Evolutionary conservation across 1,140 invertebrate species (phyloP).

Genomic region (Stegodyphus mimosarum): DNA sequence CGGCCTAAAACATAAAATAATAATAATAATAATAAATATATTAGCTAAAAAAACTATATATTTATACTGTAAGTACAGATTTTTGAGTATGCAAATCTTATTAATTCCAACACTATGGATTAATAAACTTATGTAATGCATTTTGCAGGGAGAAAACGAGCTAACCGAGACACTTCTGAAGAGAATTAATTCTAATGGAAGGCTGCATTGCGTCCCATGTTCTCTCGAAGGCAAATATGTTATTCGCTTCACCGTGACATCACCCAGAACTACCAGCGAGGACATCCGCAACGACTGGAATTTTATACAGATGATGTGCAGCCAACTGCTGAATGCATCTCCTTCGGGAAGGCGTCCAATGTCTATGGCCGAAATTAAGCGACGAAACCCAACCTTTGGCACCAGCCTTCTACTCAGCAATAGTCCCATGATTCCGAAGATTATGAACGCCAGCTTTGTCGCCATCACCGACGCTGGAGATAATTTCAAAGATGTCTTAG

Average conservation of each 20-base stretch:
- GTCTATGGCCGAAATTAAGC: conserved; percentile 77
- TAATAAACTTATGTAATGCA: too few species aligned
- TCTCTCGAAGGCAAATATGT: conserved; percentile 81
- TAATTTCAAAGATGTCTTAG: conserved; percentile 66
- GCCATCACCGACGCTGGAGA: conserved; percentile 91
- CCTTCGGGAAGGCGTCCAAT: conserved; percentile 47
- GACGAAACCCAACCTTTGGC: conserved; percentile 82
- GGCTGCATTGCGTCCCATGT: conserved; percentile 72
- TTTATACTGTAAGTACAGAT: too few species aligned
- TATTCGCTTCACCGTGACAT: conserved; percentile 93
- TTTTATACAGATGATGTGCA: conserved; percentile 84
- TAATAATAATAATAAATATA: too few species aligned
- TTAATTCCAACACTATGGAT: too few species aligned
- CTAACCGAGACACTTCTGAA: conserved; percentile 72
- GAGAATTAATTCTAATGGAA: conserved; percentile 72
- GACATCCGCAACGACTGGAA: conserved; percentile 91
- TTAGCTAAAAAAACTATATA: too few species aligned
- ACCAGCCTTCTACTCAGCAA: conserved; percentile 91
- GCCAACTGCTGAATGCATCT: conserved; percentile 72
- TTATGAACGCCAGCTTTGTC: conserved; percentile 95
- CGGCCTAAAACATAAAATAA: too few species aligned
- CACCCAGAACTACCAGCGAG: conserved; percentile 85
- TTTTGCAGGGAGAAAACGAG: conserved; percentile 70
- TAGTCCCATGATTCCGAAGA: conserved; percentile 95
- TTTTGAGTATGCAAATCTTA: too few species aligned